Conservation (phyloP, 2,888 invertebrate species). For the Liodrosophila aerea region DNA sequence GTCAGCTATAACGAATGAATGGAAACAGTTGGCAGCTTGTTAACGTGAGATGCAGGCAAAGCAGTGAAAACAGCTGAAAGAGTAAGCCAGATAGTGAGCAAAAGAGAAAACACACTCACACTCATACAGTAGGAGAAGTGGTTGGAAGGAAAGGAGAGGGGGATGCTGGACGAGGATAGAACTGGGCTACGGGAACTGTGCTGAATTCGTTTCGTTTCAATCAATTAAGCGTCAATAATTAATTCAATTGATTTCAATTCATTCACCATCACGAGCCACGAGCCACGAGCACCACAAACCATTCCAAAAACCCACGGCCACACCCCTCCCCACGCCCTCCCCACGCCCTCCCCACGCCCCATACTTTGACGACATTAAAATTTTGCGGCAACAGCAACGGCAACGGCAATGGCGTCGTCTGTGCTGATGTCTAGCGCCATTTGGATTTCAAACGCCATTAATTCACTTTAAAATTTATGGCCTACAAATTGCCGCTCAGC, state of each 20-base stretch:
- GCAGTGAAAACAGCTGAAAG: background rate
- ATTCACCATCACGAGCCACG: constrained; percentile 43
- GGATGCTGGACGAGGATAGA: background rate
- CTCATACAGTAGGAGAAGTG: no score
- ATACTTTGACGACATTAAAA: constrained; percentile 40
- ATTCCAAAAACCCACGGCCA: background rate
- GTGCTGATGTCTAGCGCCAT: constrained; percentile 61
- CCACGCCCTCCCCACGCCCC: background rate
- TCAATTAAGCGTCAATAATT: constrained; percentile 81
- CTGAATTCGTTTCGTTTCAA: constrained; percentile 72
- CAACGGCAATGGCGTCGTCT: constrained; percentile 21
- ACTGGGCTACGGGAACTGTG: constrained; percentile 17
- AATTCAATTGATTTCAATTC: constrained; percentile 80
- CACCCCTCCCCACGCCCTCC: constrained; percentile 1
- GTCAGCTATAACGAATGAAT: constrained; percentile 29
- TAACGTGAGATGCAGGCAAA: constrained; percentile 16
- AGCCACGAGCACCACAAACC: constrained; percentile 11
- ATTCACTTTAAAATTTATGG: constrained; percentile 75
- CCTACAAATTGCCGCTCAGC: constrained; percentile 63
- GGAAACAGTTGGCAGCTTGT: constrained; percentile 52
- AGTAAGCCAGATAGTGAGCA: background rate
- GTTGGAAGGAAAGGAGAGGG: background rate
- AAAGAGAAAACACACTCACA: no score
- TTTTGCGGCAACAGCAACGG: constrained; percentile 37
- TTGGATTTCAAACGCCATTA: constrained; percentile 73